Evolutionary conservation across 2,888 invertebrate species (phyloP).

Genomic region (Agrotis puta): DNA sequence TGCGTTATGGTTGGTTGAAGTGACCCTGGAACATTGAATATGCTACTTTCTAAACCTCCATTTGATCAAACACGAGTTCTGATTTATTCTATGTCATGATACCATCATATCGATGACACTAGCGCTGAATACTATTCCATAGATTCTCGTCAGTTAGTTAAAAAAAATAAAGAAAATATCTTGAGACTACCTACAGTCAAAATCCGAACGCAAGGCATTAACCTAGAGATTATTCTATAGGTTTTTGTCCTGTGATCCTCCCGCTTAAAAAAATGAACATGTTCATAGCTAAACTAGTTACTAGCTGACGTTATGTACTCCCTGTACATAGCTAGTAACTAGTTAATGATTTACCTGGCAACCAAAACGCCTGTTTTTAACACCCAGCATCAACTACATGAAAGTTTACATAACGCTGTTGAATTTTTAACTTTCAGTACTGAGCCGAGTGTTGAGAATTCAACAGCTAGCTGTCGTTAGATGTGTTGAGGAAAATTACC

Average conservation of each 20-base stretch:
- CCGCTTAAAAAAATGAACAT: background rate
- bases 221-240: background rate
- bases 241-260: background rate
- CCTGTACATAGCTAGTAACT: too few species aligned
- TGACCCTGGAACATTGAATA: slow-evolving; percentile 47
- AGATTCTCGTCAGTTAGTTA: background rate
- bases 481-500: background rate
- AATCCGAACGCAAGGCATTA: background rate
- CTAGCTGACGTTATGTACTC: slow-evolving; percentile 17
- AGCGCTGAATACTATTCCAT: background rate
- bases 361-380: background rate
- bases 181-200: background rate
- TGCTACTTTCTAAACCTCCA: slow-evolving; percentile 57
- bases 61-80: background rate
- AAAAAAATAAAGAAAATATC: background rate
- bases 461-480: background rate
- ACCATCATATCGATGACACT: background rate
- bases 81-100: background rate
- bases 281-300: slow-evolving; percentile 7
- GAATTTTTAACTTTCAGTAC: background rate
- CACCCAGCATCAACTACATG: background rate
- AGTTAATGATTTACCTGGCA: background rate
- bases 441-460: background rate
- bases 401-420: background rate
- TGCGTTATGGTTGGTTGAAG: slow-evolving; percentile 42